A percentile compares a stretch with the other conserved stretches of the same genome.
These are phyloP conservation scores for Asobara japonica DNA, from an alignment of 1,140 invertebrate genomes.

Conservation along the genomic window DNA sequence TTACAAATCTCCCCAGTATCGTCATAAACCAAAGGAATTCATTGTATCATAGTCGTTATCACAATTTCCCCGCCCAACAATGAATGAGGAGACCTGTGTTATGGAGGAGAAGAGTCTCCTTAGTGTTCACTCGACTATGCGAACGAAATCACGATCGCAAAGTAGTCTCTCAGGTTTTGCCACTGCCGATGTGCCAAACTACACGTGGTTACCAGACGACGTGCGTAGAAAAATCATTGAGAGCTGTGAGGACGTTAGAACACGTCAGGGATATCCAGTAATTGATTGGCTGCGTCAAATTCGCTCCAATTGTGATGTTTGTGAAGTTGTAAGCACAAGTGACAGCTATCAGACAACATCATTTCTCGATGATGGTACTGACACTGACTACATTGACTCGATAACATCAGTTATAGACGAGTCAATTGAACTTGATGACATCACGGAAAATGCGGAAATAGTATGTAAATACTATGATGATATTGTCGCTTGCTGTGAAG, in stretches of 20 bases:
- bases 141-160: neutral
- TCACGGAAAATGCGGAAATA: constrained; percentile 10
- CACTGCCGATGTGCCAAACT: constrained; percentile 7
- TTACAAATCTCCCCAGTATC: neutral
- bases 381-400: constrained; percentile 19
- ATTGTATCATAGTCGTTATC: neutral
- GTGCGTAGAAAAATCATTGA: constrained; percentile 31
- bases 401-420: neutral
- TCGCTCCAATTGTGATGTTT: constrained; percentile 32
- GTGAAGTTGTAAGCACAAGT: constrained; percentile 23
- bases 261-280: constrained; percentile 33
- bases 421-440: constrained; percentile 6
- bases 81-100: constrained; percentile 35
- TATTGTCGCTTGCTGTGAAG: neutral
- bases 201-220: constrained; percentile 34
- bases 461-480: neutral
- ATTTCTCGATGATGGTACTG: neutral
- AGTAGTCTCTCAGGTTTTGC: constrained; percentile 30
- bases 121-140: neutral
- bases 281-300: constrained; percentile 39
- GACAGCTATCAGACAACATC: neutral
- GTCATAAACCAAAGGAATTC: neutral
- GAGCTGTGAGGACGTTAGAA: constrained; percentile 29
- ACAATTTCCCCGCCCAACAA: constrained; percentile 1
- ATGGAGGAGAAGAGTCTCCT: constrained; percentile 41